phyloP scores from a whole-genome alignment of 1,140 invertebrate genomes.

The Mercenaria mercenaria region DNA sequence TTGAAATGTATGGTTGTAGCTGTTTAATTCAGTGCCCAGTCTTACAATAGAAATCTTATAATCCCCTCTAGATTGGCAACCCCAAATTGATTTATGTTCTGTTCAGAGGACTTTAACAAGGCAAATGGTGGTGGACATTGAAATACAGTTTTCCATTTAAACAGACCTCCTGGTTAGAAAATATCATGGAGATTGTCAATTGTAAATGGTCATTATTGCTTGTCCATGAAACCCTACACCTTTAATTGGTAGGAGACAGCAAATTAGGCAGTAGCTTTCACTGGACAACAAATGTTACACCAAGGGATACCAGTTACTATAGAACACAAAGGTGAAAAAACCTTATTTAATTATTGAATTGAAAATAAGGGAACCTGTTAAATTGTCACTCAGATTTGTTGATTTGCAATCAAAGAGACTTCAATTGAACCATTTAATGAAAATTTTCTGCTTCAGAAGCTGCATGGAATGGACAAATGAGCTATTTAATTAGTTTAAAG shows the following conservation, averaged over 20 bases:
- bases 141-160: background rate
- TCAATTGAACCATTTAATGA: slow-evolving; percentile 42
- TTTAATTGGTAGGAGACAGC: slow-evolving; percentile 50
- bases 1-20: background rate
- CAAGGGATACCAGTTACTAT: background rate
- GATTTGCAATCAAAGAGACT: slow-evolving; percentile 20
- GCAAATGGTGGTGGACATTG: slow-evolving; percentile 10
- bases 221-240: slow-evolving; percentile 42
- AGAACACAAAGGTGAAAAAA: background rate
- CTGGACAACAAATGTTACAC: background rate
- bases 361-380: slow-evolving; percentile 30
- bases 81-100: slow-evolving; percentile 36
- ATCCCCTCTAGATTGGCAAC: background rate
- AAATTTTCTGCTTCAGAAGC: slow-evolving; percentile 25
- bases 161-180: slow-evolving; percentile 30
- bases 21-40: background rate
- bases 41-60: background rate
- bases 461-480: slow-evolving; percentile 1
- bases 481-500: slow-evolving; percentile 1
- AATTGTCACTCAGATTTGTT: slow-evolving; percentile 42
- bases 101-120: slow-evolving; percentile 2
- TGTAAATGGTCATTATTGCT: slow-evolving; percentile 47
- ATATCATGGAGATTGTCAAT: slow-evolving; percentile 14
- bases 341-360: background rate
- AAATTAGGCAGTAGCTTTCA: slow-evolving; percentile 45